Base-by-base conservation (phyloP, 1,140 invertebrate species). In the Leucophenga varia region DNA sequence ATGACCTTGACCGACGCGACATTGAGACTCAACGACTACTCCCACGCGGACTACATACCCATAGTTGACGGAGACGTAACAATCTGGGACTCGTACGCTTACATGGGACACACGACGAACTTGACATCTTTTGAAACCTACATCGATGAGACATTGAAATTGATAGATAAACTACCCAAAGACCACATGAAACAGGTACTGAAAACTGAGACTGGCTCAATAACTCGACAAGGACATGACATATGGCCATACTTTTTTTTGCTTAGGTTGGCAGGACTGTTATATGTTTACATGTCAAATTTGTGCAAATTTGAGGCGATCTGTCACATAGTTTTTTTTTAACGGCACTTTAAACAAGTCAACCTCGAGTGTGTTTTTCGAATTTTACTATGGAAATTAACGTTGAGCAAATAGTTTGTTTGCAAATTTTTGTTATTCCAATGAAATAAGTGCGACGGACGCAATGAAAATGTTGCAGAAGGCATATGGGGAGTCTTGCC, bases 11-110 rank as follows among this genome's bases (percentile, higher is more conserved):
- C 34, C 20, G 18, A 18, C 25, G 40, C 21, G 12, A 38, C 41
- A 31, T n/a, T 34, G 14, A 32, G 13, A 35, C 44, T 47, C n/a
- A 40, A 41, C 16, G 38, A 48, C 46, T 48, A 42, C 20, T 22
- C 38, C 3, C 46, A 48, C 16, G 19, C 32, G 21, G 39, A 49
- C 47, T 49, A 43, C 20, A 47, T 21, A 40, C 45, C 45, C n/a
- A 39, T n/a, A n/a, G n/a, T n/a, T n/a, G n/a, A n/a, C 34, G 43
- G 34, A 7, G 43, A 46, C 22, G 43, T 46, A 21, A 46, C 43
- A 21, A 37, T 46, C 34, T 46, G 32, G 43, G 43, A 37, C 21
- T 10, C 6, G 20, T 36, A 45, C 34, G 13, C 14, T 20, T 44
- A 44, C 21, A 5, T 37, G 9, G 40, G 40, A 36, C 34, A 36